Conservation (phyloP, 2,888 invertebrate genomes). For the Ecdyonurus torrentis region DNA sequence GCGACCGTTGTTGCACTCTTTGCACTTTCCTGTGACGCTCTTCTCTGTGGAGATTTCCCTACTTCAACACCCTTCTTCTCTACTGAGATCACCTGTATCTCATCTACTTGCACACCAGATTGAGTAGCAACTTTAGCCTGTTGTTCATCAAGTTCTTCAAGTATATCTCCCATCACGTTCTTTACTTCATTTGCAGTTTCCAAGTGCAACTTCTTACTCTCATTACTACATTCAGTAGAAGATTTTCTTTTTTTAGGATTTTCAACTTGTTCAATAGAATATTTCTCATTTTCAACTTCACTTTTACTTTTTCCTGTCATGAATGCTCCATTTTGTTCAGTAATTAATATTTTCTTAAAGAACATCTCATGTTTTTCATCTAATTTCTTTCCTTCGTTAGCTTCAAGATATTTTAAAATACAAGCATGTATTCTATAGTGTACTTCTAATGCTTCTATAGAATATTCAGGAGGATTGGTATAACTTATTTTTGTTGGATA, state of each 20-base stretch:
- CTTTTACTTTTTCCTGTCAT: not conserved
- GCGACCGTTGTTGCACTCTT: constrained; percentile 13
- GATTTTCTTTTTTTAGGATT: not conserved
- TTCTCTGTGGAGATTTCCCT: constrained; percentile 20
- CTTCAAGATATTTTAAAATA: constrained; percentile 71
- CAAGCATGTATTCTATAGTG: constrained; percentile 64
- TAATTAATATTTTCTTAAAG: not conserved
- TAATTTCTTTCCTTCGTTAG: constrained; percentile 47
- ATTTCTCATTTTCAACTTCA: not conserved
- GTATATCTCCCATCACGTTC: not conserved
- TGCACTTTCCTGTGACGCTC: constrained; percentile 23
- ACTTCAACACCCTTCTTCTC: constrained; percentile 16
- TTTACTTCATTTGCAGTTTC: not conserved
- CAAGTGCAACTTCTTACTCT: not conserved
- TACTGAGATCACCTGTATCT: too few relatives aligned
- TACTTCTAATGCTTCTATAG: constrained; percentile 78
- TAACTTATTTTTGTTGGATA: constrained; percentile 80
- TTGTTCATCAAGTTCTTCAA: constrained; percentile 3
- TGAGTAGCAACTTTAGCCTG: constrained; percentile 7
- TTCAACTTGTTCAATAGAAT: not conserved
- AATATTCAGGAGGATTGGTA: constrained; percentile 60
- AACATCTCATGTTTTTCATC: not conserved
- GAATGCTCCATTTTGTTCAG: not conserved
- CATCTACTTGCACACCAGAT: constrained; percentile 14
- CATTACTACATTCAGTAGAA: not conserved